A percentile compares a stretch with the other conserved stretches of the same genome.
phyloP scores from a whole-genome alignment of 2,888 invertebrate species.

The Hartigia nigra region DNA sequence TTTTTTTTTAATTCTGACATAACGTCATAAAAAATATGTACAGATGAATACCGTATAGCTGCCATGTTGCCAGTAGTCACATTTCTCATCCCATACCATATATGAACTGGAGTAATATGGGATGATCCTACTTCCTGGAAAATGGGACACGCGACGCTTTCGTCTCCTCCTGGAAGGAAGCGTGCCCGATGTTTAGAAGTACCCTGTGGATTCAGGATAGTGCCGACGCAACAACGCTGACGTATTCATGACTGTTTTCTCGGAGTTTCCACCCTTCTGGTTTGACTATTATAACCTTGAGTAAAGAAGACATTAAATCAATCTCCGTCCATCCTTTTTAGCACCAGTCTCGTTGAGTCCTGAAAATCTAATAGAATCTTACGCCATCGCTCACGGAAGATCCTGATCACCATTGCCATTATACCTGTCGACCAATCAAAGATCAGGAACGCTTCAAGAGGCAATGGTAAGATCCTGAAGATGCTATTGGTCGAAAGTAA shows the following conservation, averaged over 20 bases:
- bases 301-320: not conserved
- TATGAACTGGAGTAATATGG: not conserved
- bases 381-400: not conserved
- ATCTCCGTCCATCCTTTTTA: not conserved
- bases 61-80: not conserved
- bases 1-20: not conserved
- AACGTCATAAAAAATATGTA: not conserved
- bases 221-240: constrained; percentile 33
- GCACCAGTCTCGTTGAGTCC: not conserved
- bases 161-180: constrained; percentile 27
- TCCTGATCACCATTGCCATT: not conserved
- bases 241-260: constrained; percentile 48
- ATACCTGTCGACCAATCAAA: not conserved
- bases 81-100: not conserved
- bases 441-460: not conserved
- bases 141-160: constrained; percentile 44
- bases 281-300: not conserved
- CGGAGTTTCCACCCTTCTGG: constrained; percentile 12
- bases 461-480: not conserved
- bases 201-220: constrained; percentile 28
- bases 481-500: not conserved
- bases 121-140: constrained; percentile 34
- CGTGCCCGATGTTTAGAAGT: constrained; percentile 25
- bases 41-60: not conserved
- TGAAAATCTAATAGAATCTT: not conserved